Conservation (phyloP, 2,888 invertebrate genomes). For the Crocallis elinguaria region DNA sequence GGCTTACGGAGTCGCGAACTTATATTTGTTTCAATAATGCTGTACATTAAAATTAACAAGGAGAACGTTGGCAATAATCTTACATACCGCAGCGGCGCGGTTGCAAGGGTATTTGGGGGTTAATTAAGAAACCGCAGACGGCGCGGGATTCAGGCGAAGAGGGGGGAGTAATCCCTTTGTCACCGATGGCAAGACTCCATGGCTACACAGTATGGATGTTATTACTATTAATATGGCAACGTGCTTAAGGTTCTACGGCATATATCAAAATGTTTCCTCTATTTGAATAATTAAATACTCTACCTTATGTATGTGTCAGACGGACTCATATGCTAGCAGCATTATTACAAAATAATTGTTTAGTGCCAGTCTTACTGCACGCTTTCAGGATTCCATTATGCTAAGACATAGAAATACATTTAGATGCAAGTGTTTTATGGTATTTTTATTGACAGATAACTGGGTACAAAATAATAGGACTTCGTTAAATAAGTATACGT, state of each 20-base stretch:
- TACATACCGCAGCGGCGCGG: constrained; percentile 64
- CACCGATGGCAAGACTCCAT: constrained; percentile 67
- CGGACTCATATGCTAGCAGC: too few relatives aligned
- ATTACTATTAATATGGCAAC: constrained; percentile 56
- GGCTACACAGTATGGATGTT: constrained; percentile 44
- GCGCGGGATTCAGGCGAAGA: constrained; percentile 50
- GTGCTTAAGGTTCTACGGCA: constrained; percentile 40
- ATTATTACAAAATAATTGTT: background rate
- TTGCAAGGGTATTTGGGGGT: constrained; percentile 79
- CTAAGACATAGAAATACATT: too few relatives aligned
- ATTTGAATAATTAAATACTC: background rate
- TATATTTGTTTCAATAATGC: constrained; percentile 76
- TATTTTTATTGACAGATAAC: too few relatives aligned
- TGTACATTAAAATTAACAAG: constrained; percentile 77
- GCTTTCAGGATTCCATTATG: too few relatives aligned
- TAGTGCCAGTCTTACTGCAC: too few relatives aligned
- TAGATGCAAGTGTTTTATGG: too few relatives aligned
- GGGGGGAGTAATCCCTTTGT: constrained; percentile 79
- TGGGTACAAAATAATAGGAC: too few relatives aligned
- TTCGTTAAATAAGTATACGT: too few relatives aligned
- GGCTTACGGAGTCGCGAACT: constrained; percentile 53
- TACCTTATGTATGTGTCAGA: too few relatives aligned
- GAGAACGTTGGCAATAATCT: constrained; percentile 78
- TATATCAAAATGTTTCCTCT: background rate
- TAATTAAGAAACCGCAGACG: constrained; percentile 83